These are phyloP conservation scores for Apodemia zela DNA, from an alignment of 2,888 invertebrate species.

Conservation along the genomic window DNA sequence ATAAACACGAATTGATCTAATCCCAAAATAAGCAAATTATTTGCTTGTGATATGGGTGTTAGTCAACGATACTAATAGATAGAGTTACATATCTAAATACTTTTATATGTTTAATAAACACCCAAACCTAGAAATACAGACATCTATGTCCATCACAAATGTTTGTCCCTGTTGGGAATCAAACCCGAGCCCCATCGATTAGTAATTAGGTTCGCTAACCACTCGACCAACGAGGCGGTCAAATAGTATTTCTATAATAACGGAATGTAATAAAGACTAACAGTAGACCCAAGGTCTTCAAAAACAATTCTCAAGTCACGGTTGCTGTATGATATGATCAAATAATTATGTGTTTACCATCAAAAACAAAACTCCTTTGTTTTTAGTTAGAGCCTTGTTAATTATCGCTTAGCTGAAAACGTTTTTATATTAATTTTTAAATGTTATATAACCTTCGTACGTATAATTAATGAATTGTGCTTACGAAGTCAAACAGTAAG, in stretches of 20 bases:
- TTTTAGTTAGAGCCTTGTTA: background rate
- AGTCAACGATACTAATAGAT: no score
- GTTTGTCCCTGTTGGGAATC: no score
- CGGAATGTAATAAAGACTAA: conserved; percentile 30
- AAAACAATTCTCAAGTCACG: conserved; percentile 33
- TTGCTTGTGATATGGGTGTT: no score
- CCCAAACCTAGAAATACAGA: no score
- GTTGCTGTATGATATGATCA: conserved; percentile 41
- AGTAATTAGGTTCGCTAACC: no score
- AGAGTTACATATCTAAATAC: no score
- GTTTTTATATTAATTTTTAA: background rate
- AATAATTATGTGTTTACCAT: conserved; percentile 35
- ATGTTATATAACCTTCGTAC: background rate
- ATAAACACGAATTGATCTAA: no score
- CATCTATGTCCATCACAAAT: no score
- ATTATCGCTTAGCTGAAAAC: background rate
- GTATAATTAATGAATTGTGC: background rate
- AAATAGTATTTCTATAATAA: background rate
- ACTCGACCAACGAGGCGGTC: no score
- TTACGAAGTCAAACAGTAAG: background rate
- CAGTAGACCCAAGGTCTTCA: conserved; percentile 29
- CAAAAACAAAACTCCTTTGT: conserved; percentile 8
- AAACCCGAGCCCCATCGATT: no score
- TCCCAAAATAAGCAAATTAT: no score
- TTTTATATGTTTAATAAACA: no score